These are phyloP conservation scores for Vireo griseus DNA, from an alignment of 2,797 vertebrate species.

Conservation along the genomic window DNA sequence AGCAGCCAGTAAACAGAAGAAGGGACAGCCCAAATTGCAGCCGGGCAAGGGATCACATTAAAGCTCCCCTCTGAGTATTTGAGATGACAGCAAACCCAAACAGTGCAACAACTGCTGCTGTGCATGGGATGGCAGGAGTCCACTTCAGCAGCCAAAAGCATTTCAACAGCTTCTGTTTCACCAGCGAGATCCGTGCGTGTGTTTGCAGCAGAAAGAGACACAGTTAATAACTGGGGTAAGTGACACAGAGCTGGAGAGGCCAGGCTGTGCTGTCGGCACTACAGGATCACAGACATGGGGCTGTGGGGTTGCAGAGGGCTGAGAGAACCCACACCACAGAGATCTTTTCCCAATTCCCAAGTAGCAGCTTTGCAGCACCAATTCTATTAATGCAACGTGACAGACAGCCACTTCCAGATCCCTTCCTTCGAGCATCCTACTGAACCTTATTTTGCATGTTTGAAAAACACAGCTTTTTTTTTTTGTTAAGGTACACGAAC, in stretches of 20 bases:
- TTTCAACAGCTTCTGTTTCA: slow-evolving; percentile 64
- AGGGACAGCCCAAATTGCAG: slow-evolving; percentile 41
- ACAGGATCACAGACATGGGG: rapidly evolving
- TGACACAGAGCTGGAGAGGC: not conserved
- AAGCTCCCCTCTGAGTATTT: not conserved
- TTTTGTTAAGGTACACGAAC: not conserved
- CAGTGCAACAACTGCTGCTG: slow-evolving; percentile 57
- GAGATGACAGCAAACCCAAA: slow-evolving; percentile 53
- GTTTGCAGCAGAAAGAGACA: slow-evolving; percentile 21
- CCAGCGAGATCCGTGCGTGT: slow-evolving; percentile 22
- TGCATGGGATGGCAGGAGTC: slow-evolving; percentile 52
- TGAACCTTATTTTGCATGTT: not conserved
- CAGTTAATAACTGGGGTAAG: slow-evolving; percentile 4
- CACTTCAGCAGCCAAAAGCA: slow-evolving; percentile 61
- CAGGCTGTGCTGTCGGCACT: rapidly evolving
- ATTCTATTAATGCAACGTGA: not conserved
- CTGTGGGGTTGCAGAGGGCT: not conserved
- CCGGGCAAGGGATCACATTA: not conserved
- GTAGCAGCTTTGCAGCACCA: not conserved
- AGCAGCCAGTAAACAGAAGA: slow-evolving; percentile 38
- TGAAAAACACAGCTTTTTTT: not conserved
- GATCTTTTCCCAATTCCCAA: not conserved
- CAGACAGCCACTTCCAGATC: not conserved
- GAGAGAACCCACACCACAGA: rapidly evolving
- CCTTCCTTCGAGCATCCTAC: not conserved